A percentile compares a stretch with the other conserved stretches of the same genome.
phyloP scores from a whole-genome alignment of 2,797 vertebrate species.

The Dendrocincla fuliginosa region DNA sequence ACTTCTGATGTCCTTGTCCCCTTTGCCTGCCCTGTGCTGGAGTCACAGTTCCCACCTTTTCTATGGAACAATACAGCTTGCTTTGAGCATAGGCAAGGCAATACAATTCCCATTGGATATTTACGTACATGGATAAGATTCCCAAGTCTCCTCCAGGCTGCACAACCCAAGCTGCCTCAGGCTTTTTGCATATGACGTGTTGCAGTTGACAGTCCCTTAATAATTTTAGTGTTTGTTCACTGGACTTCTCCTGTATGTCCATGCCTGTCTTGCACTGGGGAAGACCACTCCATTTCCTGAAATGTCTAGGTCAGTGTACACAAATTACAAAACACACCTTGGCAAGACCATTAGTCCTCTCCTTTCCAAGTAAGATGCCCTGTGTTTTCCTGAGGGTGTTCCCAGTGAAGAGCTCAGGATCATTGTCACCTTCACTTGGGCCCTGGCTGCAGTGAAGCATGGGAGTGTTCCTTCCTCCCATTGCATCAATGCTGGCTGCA shows the following conservation, averaged over 20 bases:
- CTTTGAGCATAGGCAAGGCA: background rate
- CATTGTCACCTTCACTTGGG: background rate
- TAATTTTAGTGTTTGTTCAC: background rate
- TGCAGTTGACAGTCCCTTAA: background rate
- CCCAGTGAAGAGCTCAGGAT: background rate
- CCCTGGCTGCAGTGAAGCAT: fast-evolving
- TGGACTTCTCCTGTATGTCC: background rate
- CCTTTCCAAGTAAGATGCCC: background rate
- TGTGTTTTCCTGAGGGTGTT: background rate
- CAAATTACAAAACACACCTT: background rate
- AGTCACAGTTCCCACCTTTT: background rate
- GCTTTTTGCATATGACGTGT: background rate
- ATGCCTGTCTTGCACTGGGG: background rate
- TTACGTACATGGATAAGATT: background rate
- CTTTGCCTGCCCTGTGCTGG: background rate
- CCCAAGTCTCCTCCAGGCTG: background rate
- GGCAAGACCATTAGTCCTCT: background rate
- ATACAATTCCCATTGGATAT: background rate
- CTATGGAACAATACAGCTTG: background rate
- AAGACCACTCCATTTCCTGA: background rate
- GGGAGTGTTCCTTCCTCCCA: background rate
- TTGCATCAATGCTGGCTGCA: background rate
- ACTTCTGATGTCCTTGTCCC: background rate
- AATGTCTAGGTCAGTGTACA: fast-evolving
- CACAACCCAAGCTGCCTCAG: background rate